A percentile compares a stretch with the other conserved stretches of the same genome.
Evolutionary conservation across 2,888 invertebrate species (phyloP).

Genomic region (Nycteola revayana): DNA sequence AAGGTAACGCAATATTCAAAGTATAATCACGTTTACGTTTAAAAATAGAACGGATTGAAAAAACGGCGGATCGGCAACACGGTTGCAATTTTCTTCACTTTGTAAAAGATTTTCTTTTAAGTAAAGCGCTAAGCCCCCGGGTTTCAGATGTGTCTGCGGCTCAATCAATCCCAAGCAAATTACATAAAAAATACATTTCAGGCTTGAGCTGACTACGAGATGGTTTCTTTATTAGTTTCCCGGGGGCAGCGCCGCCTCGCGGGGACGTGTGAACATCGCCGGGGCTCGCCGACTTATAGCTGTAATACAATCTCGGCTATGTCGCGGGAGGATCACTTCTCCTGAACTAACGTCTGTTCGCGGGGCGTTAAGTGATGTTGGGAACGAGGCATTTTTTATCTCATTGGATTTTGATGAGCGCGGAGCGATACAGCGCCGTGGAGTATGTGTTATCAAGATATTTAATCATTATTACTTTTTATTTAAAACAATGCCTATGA

Average conservation of each 20-base stretch:
- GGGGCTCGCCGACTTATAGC: conserved; percentile 73
- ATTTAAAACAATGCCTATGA: no score
- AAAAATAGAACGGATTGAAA: no score
- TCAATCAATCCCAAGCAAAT: conserved; percentile 79
- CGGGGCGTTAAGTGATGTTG: no score
- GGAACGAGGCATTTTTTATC: no score
- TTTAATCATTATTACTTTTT: no score
- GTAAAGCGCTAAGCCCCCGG: conserved; percentile 5
- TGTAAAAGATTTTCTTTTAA: neutral
- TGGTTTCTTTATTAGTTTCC: conserved; percentile 82
- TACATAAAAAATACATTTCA: conserved; percentile 84
- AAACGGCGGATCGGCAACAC: no score
- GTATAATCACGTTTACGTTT: no score
- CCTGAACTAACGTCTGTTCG: conserved; percentile 63
- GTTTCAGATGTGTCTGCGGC: conserved; percentile 55
- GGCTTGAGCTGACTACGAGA: conserved; percentile 78
- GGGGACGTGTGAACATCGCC: conserved; percentile 75
- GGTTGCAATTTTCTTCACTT: neutral
- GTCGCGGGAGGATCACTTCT: conserved; percentile 73
- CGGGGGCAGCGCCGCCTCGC: conserved; percentile 49
- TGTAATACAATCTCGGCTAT: conserved; percentile 79
- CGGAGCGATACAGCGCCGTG: no score
- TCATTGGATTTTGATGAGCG: no score
- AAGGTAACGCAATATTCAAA: no score
- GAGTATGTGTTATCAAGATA: no score